phyloP scores from a whole-genome alignment of 2,888 invertebrate species.

The Philopedon plagiatum region DNA sequence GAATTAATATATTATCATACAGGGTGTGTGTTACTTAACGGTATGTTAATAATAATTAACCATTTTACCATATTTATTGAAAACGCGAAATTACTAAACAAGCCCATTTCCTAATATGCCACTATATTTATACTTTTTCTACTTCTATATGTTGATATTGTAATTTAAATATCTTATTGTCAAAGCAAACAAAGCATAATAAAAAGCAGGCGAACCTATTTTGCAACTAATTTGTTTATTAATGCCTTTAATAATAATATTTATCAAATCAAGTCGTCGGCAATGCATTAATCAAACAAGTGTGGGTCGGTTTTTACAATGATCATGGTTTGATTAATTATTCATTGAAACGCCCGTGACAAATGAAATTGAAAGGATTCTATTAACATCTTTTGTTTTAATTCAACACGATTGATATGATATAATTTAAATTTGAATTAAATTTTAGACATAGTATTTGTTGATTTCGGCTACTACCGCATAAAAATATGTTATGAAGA shows the following conservation, averaged over 20 bases:
- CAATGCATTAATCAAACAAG: conserved; percentile 25
- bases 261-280: conserved; percentile 33
- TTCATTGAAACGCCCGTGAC: conserved; percentile 33
- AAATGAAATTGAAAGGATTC: conserved; percentile 9
- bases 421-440: too few relatives aligned
- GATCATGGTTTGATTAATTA: conserved; percentile 26
- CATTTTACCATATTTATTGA: too few relatives aligned
- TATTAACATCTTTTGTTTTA: not conserved
- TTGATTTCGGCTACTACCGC: too few relatives aligned
- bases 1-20: too few relatives aligned
- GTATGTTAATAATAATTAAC: too few relatives aligned
- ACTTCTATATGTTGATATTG: too few relatives aligned
- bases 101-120: too few relatives aligned
- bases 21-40: too few relatives aligned
- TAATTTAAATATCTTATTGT: not conserved
- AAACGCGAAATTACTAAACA: too few relatives aligned
- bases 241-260: conserved; percentile 31
- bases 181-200: not conserved
- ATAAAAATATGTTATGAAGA: too few relatives aligned
- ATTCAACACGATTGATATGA: not conserved
- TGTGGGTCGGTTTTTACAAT: conserved; percentile 25
- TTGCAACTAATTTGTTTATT: conserved; percentile 38
- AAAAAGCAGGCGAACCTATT: conserved; percentile 30
- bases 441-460: too few relatives aligned
- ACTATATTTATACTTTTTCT: too few relatives aligned